Evolutionary conservation across 2,113 vertebrate species (phyloP).

Genomic region (Triplophysa dalaica): DNA sequence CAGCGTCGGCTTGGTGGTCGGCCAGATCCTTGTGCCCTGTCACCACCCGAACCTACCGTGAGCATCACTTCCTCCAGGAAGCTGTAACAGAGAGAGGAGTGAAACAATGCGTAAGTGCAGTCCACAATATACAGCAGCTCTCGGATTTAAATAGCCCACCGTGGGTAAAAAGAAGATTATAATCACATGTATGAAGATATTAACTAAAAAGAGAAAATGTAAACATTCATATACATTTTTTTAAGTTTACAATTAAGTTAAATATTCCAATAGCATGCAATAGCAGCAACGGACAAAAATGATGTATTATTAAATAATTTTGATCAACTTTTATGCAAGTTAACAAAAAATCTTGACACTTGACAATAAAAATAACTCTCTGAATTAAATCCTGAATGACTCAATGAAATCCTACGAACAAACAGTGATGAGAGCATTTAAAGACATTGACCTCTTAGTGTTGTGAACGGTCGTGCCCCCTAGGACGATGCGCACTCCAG

Average conservation of each 20-base stretch:
- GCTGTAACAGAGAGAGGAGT: constrained; percentile 51
- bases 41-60: constrained; percentile 49
- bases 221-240: not conserved
- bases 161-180: not conserved
- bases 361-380: not conserved
- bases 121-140: not conserved
- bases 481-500: constrained; percentile 87
- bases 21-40: constrained; percentile 57
- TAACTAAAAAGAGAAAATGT: not conserved
- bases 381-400: not conserved
- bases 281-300: too few species aligned
- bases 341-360: too few species aligned
- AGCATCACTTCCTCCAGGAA: constrained; percentile 76
- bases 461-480: constrained; percentile 92
- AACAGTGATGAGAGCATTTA: not conserved
- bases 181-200: not conserved
- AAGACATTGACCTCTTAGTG: constrained; percentile 80
- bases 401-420: too few species aligned
- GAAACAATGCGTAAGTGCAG: not conserved
- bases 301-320: too few species aligned
- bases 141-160: not conserved
- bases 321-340: too few species aligned
- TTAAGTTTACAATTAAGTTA: too few species aligned
- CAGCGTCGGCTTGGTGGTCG: constrained; percentile 67
- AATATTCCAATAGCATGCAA: too few species aligned